phyloP scores from a whole-genome alignment of 2,888 invertebrate species.

The Myathropa florea region DNA sequence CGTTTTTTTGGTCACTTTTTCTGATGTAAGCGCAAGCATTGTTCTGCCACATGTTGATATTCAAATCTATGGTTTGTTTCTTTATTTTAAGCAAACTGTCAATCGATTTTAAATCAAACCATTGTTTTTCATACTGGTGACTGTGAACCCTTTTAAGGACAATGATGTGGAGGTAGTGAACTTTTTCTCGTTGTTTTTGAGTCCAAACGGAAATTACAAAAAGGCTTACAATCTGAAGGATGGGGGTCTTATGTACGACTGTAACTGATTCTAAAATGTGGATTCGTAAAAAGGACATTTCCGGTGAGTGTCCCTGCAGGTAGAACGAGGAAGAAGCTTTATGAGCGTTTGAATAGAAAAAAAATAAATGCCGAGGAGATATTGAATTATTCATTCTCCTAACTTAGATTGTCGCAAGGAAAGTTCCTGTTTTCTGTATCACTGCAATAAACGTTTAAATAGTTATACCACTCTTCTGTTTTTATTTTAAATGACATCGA shows the following conservation, averaged over 20 bases:
- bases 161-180: neutral
- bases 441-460: neutral
- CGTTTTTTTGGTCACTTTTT: conserved; percentile 31
- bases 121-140: conserved; percentile 60
- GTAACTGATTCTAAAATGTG: conserved; percentile 66
- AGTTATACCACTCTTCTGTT: neutral
- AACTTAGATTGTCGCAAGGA: conserved; percentile 20
- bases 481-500: too few species aligned
- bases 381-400: conserved; percentile 56
- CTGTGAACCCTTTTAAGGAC: conserved; percentile 37
- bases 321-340: conserved; percentile 29
- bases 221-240: conserved; percentile 50
- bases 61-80: conserved; percentile 62
- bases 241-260: conserved; percentile 47
- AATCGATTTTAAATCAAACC: conserved; percentile 70
- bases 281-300: conserved; percentile 70
- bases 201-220: conserved; percentile 68
- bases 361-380: conserved; percentile 29
- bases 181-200: conserved; percentile 55
- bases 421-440: conserved; percentile 29
- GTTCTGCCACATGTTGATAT: conserved; percentile 71
- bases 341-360: conserved; percentile 17
- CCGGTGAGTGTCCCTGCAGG: conserved; percentile 66
- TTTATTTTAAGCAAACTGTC: conserved; percentile 68
- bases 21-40: conserved; percentile 39